These are phyloP conservation scores for Microhierax caerulescens DNA, from an alignment of 2,797 vertebrate species.

Conservation along the genomic window DNA sequence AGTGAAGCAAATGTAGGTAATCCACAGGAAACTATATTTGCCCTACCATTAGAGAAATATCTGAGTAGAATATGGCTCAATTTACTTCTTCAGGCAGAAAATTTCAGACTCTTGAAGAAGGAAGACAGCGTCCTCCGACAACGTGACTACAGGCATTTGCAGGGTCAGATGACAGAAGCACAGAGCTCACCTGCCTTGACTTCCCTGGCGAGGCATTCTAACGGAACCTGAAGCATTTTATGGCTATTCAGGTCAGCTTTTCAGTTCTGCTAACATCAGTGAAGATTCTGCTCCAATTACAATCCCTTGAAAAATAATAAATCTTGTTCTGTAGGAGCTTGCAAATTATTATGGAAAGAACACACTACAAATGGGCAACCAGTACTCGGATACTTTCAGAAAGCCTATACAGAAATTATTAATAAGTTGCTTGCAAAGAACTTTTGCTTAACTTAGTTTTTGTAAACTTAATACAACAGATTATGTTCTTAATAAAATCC, in stretches of 20 bases:
- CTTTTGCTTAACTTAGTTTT: neutral
- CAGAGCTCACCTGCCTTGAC: neutral
- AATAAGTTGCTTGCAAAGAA: neutral
- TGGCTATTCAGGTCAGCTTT: neutral
- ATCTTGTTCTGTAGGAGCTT: neutral
- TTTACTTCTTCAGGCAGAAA: neutral
- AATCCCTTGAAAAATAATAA: neutral
- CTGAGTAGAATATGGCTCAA: neutral
- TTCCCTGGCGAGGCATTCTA: neutral
- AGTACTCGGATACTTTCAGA: neutral
- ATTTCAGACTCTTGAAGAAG: neutral
- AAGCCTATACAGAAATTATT: neutral
- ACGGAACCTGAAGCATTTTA: neutral
- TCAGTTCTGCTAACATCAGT: neutral
- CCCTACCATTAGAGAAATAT: neutral
- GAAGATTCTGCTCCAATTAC: neutral
- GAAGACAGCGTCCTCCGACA: neutral
- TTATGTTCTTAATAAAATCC: neutral
- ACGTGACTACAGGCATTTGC: neutral
- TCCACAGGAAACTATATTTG: neutral
- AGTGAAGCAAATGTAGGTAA: neutral
- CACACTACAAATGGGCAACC: neutral
- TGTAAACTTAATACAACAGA: neutral
- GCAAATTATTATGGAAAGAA: neutral
- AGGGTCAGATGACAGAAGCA: neutral